Evolutionary conservation across 2,888 invertebrate genomes (phyloP).

Genomic region (Crepidodera aurea): DNA sequence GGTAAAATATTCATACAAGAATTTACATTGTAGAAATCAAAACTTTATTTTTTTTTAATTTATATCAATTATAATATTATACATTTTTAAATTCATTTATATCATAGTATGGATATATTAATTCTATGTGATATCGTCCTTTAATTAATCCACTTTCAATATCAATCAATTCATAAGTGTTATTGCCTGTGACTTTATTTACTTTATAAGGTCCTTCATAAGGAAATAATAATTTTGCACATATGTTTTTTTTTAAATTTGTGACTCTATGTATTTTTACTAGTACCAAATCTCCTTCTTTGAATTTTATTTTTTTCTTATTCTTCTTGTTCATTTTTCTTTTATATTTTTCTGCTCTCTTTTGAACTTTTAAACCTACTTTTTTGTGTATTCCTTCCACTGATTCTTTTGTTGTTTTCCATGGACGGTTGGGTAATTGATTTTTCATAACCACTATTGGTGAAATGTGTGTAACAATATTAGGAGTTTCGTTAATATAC

Average conservation of each 20-base stretch:
- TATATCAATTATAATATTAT: no score
- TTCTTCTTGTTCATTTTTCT: neutral
- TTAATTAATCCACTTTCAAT: neutral
- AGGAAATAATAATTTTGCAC: conserved; percentile 18
- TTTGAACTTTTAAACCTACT: conserved; percentile 4
- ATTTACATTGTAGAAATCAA: no score
- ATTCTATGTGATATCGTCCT: neutral
- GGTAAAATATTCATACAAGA: no score
- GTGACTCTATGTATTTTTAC: conserved; percentile 12
- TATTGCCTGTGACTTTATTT: neutral
- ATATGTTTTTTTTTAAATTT: neutral
- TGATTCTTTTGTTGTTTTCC: neutral
- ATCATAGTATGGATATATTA: neutral
- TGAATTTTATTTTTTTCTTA: neutral
- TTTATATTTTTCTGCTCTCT: conserved; percentile 8
- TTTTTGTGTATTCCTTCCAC: conserved; percentile 5
- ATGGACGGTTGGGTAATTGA: conserved; percentile 21
- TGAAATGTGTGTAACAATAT: conserved; percentile 5
- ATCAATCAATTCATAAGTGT: neutral
- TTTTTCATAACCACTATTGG: conserved; percentile 6
- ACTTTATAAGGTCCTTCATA: conserved; percentile 22
- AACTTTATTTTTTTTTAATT: no score
- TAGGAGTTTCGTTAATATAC: conserved; percentile 17
- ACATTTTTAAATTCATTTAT: no score
- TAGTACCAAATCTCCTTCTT: conserved; percentile 18